phyloP scores from a whole-genome alignment of 2,888 invertebrate species.

The Cyclophora punctaria region DNA sequence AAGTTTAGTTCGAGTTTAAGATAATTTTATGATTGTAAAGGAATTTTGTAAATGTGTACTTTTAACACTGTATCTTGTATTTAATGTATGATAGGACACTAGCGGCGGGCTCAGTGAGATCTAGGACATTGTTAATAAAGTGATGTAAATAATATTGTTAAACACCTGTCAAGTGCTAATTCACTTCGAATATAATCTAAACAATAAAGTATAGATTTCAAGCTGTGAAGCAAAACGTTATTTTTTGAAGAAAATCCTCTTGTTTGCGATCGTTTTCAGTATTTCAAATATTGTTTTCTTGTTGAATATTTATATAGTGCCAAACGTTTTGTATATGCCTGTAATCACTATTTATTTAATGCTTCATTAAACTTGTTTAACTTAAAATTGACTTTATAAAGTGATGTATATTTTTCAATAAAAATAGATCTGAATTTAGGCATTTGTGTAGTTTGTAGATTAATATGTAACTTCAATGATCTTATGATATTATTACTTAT shows the following conservation, averaged over 20 bases:
- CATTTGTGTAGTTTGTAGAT: constrained; percentile 6
- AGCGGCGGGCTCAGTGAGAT: constrained; percentile 33
- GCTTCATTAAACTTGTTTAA: constrained; percentile 19
- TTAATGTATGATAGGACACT: constrained; percentile 7
- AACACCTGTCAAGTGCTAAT: constrained; percentile 53
- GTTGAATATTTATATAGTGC: constrained; percentile 52
- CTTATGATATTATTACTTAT: constrained; percentile 15
- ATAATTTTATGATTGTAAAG: no score
- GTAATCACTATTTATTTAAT: constrained; percentile 28
- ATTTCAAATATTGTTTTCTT: constrained; percentile 42
- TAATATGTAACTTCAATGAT: constrained; percentile 6
- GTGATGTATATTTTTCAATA: constrained; percentile 9
- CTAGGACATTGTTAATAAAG: constrained; percentile 48
- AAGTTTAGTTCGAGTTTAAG: no score
- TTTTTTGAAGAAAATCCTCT: constrained; percentile 41
- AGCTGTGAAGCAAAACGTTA: constrained; percentile 50
- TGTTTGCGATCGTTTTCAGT: constrained; percentile 43
- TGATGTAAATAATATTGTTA: constrained; percentile 62
- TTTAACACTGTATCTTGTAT: not conserved
- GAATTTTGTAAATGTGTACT: not conserved
- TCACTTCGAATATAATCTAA: constrained; percentile 30
- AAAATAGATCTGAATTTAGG: constrained; percentile 13
- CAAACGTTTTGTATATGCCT: constrained; percentile 55
- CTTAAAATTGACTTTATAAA: constrained; percentile 8
- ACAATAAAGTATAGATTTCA: constrained; percentile 31